phyloP scores from a whole-genome alignment of 2,797 vertebrate species.

The Diceros bicornis region DNA sequence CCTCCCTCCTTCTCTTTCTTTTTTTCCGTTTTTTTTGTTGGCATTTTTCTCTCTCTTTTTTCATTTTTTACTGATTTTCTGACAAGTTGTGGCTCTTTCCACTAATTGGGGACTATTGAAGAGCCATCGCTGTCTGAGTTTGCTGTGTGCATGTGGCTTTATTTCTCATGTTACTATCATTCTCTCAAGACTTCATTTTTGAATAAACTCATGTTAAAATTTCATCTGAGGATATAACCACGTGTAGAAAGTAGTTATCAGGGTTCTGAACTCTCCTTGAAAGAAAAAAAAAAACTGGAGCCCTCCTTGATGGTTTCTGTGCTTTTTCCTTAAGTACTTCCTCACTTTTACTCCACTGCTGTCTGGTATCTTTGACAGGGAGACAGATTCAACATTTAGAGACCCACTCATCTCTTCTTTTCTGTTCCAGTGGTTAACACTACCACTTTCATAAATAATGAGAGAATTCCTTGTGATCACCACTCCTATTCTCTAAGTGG shows the following conservation, averaged over 20 bases:
- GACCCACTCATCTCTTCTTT: not conserved
- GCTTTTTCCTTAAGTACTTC: not conserved
- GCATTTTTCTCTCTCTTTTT: not conserved
- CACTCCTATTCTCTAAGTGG: not conserved
- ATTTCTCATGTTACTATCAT: not conserved
- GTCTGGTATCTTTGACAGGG: not conserved
- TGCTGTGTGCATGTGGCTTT: not conserved
- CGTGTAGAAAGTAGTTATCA: not conserved
- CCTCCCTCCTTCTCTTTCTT: not conserved
- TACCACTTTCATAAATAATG: not conserved
- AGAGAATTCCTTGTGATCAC: not conserved
- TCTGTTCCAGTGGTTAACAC: not conserved
- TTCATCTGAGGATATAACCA: not conserved
- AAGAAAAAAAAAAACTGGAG: not conserved
- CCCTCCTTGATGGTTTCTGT: not conserved
- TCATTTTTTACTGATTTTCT: not conserved
- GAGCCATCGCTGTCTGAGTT: not conserved
- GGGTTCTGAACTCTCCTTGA: not conserved
- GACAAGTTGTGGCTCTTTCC: not conserved
- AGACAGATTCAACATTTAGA: not conserved
- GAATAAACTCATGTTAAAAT: not conserved
- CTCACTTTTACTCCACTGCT: not conserved
- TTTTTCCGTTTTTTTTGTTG: not conserved
- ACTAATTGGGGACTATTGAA: not conserved
- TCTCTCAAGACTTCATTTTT: not conserved